Percentiles rank a stretch among this genome's conserved stretches.
phyloP scores from a whole-genome alignment of 1,140 invertebrate genomes.

The Ridgeia piscesae region DNA sequence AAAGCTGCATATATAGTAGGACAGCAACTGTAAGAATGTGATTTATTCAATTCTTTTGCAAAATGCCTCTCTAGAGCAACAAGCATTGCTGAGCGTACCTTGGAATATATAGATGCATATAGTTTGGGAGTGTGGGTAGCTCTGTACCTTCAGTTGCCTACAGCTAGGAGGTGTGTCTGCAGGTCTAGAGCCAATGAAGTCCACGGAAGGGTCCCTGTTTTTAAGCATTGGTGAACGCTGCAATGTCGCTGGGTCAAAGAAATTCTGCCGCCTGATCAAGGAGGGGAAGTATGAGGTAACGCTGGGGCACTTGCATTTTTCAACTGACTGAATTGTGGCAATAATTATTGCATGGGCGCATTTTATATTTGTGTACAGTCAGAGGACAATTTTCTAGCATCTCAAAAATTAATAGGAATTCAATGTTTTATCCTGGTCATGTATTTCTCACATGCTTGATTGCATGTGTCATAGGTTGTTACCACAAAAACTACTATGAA shows the following conservation, averaged over 20 bases:
- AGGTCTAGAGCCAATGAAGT: conserved; percentile 63
- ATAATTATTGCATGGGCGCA: neutral
- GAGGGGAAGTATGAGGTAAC: conserved; percentile 62
- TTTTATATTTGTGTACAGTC: neutral
- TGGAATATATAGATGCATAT: neutral
- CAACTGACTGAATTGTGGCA: neutral
- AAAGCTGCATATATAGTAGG: neutral
- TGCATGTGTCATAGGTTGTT: neutral
- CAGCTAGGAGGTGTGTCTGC: neutral
- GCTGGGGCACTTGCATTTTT: neutral
- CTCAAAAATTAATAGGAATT: neutral
- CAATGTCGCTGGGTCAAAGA: conserved; percentile 67
- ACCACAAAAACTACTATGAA: neutral
- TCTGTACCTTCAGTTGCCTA: conserved; percentile 1
- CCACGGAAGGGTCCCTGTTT: conserved; percentile 64
- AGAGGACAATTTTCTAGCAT: neutral
- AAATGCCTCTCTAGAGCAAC: too few species aligned
- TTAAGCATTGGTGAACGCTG: conserved; percentile 70
- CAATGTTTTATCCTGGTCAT: neutral
- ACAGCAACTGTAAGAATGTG: neutral
- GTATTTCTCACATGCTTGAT: neutral
- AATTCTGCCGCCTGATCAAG: conserved; percentile 64
- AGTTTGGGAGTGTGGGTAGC: conserved; percentile 37
- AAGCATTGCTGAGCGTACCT: neutral
- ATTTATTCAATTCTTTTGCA: neutral